These are phyloP conservation scores for Artibeus lituratus DNA, from an alignment of 2,797 vertebrate genomes.

Conservation along the genomic window DNA sequence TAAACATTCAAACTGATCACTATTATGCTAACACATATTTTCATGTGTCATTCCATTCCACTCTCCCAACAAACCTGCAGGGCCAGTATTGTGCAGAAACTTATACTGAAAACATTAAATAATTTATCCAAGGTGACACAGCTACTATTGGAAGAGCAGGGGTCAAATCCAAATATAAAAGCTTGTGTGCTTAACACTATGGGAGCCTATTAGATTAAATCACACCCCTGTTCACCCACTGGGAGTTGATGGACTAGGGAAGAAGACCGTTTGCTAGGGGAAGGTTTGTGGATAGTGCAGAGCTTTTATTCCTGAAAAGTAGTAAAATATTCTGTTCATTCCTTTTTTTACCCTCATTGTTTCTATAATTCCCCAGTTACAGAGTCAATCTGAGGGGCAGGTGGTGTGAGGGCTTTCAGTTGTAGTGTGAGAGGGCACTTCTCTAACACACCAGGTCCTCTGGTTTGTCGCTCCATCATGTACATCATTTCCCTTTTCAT, in stretches of 20 bases:
- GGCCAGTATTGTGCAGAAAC: neutral
- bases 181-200: neutral
- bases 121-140: neutral
- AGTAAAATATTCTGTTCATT: neutral
- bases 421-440: neutral
- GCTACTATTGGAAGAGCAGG: neutral
- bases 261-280: neutral
- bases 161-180: neutral
- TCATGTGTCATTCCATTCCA: neutral
- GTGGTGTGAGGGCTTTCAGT: neutral
- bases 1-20: neutral
- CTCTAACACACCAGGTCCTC: neutral
- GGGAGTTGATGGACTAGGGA: neutral
- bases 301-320: neutral
- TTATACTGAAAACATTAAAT: neutral
- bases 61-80: neutral
- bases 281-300: neutral
- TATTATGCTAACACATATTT: neutral
- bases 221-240: too few species aligned
- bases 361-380: neutral
- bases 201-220: neutral
- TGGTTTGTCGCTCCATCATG: neutral
- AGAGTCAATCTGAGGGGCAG: neutral
- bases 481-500: neutral
- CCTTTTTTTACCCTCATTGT: neutral